Evolutionary conservation across 2,113 vertebrate species (phyloP), one percentile per base, ranked within the genome.

Genomic region (Panurus biarmicus): DNA sequence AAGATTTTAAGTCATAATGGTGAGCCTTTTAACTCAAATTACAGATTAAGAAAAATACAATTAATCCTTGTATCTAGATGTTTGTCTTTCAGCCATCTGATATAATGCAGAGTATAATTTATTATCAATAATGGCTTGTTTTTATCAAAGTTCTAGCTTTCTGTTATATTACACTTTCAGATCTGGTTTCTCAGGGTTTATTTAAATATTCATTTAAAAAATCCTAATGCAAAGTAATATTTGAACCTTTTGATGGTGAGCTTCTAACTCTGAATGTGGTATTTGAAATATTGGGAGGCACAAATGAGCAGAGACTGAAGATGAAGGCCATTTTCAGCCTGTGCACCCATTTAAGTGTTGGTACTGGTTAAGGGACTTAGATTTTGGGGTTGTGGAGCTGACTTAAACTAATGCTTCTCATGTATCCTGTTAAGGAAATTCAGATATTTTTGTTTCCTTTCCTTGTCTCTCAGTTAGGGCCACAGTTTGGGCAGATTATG

Each of bases 131-230:
- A 79, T 51, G 33, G 6, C 42, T 85, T 91, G 13, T 85, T 62
- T 87, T 62, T 44, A 60, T 56, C 73, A 19, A 50, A 89, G 16
- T 82, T 87, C 14, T 81, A 48, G 28, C 14, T 93, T 89, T 89
- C 71, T 82, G 4, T 75, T 57, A 44, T 33, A 71, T 44, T 83
- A 56, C 12, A 8, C 69, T 90, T 89, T 72, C 90, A 85, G 58
- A 61, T 75, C 35, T 61, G 11, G 4, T 91, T 96, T 91, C 31
- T 29, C 50, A 35, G 61, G 22, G 21, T 87, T 91, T 80, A 38
- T 86, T 88, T 78, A 87, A 89, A 64, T 91, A 82, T 48, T 93
- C 11, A 64, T 75, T 75, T 87, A 19, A 81, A 85, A 94, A 94
- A 83, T 56, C 36, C 23, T 72, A 57, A 53, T 0, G 2, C 66